Conservation (phyloP, 30 jellyfish, hydroid and myxozoan genomes). For the Cassiopea andromeda region DNA sequence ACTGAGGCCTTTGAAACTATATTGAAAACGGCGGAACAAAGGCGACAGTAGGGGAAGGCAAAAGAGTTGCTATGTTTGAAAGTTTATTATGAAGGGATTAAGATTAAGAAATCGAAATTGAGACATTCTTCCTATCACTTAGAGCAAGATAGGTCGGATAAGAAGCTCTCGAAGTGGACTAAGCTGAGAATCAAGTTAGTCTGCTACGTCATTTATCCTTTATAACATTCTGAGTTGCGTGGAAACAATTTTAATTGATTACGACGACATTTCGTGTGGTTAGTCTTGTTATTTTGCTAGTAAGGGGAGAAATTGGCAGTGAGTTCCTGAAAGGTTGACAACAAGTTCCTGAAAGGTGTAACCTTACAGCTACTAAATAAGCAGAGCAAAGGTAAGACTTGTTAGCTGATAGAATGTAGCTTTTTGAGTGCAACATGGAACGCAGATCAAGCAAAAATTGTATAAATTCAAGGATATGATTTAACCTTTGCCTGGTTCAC, state of each 20-base stretch:
- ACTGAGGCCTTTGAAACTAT: neutral
- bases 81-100: slow-evolving; percentile 14
- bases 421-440: no score
- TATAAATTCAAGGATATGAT: no score
- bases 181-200: neutral
- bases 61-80: slow-evolving; percentile 6
- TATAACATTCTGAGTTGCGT: neutral
- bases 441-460: no score
- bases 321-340: neutral
- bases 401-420: neutral
- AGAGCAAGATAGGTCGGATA: neutral
- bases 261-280: neutral
- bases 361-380: neutral
- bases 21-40: neutral
- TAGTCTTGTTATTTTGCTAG: neutral
- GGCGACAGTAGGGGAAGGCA: neutral
- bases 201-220: neutral
- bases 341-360: no score
- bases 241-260: neutral
- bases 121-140: neutral
- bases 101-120: neutral
- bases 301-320: neutral
- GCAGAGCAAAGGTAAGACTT: neutral
- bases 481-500: no score
- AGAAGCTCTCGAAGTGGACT: neutral